A percentile compares a stretch with the other conserved stretches of the same genome.
These are phyloP conservation scores for Agrotis clavis DNA, from an alignment of 2,888 invertebrate species.

Conservation along the genomic window DNA sequence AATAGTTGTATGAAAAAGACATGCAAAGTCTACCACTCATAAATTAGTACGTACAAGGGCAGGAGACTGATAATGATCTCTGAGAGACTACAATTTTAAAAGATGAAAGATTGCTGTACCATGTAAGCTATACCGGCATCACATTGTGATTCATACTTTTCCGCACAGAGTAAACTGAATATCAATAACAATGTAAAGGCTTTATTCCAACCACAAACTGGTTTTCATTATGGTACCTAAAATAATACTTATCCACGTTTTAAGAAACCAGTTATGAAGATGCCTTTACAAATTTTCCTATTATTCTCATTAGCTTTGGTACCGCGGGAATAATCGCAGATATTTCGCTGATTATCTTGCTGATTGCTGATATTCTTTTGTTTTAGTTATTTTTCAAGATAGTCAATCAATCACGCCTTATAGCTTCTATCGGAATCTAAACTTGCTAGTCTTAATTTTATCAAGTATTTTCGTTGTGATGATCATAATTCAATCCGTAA, in stretches of 20 bases:
- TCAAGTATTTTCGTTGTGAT: neutral
- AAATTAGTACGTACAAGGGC: too few relatives aligned
- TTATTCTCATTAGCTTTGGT: slow-evolving; percentile 42
- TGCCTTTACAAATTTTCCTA: slow-evolving; percentile 28
- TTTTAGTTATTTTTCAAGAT: neutral
- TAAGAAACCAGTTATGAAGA: slow-evolving; percentile 56
- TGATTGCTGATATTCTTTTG: neutral
- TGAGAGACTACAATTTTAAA: too few relatives aligned
- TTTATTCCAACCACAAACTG: slow-evolving; percentile 35
- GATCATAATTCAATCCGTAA: slow-evolving; percentile 20
- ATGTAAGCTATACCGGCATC: neutral
- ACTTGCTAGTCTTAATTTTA: neutral
- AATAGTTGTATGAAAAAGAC: too few relatives aligned
- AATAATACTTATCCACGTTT: slow-evolving; percentile 36
- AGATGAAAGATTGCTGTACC: too few relatives aligned
- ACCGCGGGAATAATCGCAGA: slow-evolving; percentile 42
- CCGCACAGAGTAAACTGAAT: neutral
- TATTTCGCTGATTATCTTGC: too few relatives aligned
- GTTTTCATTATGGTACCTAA: slow-evolving; percentile 38
- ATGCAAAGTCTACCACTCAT: too few relatives aligned
- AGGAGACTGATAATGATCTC: too few relatives aligned
- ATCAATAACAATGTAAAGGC: slow-evolving; percentile 34
- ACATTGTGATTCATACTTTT: slow-evolving; percentile 29
- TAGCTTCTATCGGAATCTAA: neutral
- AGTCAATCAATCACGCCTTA: neutral